Evolutionary conservation across 2,113 vertebrate species (phyloP), one percentile per base, ranked within the genome.

Genomic region (Australoheros scitulus): DNA sequence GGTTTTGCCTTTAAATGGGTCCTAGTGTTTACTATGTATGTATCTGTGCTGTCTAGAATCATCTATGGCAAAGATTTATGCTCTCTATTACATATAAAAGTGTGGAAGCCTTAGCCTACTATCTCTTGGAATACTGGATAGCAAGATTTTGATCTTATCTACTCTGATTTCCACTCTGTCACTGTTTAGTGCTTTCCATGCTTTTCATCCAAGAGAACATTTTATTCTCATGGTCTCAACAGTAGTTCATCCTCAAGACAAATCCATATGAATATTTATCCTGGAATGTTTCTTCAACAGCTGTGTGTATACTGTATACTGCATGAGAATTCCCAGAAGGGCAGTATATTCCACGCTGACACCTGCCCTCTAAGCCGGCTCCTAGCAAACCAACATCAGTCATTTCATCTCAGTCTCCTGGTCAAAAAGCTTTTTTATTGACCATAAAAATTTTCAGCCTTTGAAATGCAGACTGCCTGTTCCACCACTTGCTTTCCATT

Each of bases 351-450:
- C 91, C 80, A 87, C 76, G 56, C 36, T 76, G 87, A 88, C 82
- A 68, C 75, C 74, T 70, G 81, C 75, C 79, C 87, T 86, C 59
- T 38, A 64, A 72, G 57, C 43, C 61, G 47, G 56, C 70, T 90
- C 57, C 9, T 34, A 80, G 34, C 83, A 74, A 82, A 56, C 43
- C 52, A 6, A 14, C 32, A 85, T 79, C 55, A 80, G 65, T 83
- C 26, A 56, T 86, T 89, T 87, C 57, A 79, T 86, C 85, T 84
- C 68, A 13, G 58, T 74, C 82, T 84, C 61, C 22, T 47, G 77
- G 77, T 80, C 80, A 89, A 86, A 79, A 79, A 79, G 76, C 82
- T 75, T 79, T 60, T 88, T 94, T 76, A 91, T 90, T 94, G 86
- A 88, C 84, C 81, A 70, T 87, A 85, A 93, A 93, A 88, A 80